Evolutionary conservation across 2,797 vertebrate genomes (phyloP).

Genomic region (Enteromius fasciolatus): DNA sequence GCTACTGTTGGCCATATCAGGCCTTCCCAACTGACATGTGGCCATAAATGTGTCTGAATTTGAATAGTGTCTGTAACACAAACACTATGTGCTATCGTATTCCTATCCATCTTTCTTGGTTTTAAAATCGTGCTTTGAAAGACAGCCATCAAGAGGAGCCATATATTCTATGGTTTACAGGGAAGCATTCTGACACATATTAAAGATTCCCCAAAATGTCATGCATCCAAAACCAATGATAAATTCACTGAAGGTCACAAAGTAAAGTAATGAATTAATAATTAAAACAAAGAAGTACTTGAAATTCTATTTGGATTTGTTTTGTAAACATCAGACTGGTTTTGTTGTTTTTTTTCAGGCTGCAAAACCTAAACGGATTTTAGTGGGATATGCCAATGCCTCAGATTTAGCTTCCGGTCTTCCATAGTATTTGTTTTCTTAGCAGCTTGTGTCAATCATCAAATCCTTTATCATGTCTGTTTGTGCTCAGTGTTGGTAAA

Average conservation of each 20-base stretch:
- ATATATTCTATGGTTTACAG: not conserved
- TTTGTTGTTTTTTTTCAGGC: not conserved
- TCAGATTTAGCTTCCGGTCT: not conserved
- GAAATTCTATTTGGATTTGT: not conserved
- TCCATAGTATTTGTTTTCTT: conserved; percentile 10
- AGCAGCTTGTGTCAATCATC: not conserved
- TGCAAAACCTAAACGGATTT: not conserved
- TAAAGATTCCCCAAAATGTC: not conserved
- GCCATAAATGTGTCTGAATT: conserved; percentile 62
- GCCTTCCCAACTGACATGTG: conserved; percentile 46
- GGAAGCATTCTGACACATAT: not conserved
- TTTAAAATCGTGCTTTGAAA: not conserved
- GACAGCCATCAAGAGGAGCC: not conserved
- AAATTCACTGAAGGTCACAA: not conserved
- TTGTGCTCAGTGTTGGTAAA: conserved; percentile 2
- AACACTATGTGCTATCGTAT: not conserved
- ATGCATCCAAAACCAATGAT: not conserved
- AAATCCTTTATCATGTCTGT: conserved; percentile 2
- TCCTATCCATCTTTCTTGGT: conserved; percentile 3
- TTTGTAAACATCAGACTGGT: not conserved
- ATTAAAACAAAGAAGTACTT: not conserved
- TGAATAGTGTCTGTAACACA: conserved; percentile 52
- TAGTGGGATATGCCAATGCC: not conserved
- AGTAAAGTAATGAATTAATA: not conserved
- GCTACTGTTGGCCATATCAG: conserved; percentile 57